Evolutionary conservation across 92 coral and sea anemone genomes (phyloP).

Genomic region (Heteractis magnifica): DNA sequence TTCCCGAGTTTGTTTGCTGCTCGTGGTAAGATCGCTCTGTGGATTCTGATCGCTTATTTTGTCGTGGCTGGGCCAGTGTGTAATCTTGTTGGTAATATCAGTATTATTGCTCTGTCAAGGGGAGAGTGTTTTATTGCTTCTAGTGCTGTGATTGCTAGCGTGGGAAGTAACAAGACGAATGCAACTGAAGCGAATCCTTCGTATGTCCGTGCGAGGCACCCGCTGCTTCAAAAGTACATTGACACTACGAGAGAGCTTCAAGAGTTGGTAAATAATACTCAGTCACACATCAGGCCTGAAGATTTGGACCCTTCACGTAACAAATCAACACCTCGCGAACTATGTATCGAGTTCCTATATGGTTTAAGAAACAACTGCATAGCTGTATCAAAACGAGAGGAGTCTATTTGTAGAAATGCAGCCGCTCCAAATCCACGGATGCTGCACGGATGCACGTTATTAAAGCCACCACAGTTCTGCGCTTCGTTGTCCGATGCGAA

Average conservation of each 20-base stretch:
- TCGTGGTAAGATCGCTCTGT: slow-evolving; percentile 81
- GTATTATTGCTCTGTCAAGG: slow-evolving; percentile 50
- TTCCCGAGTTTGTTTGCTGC: slow-evolving; percentile 84
- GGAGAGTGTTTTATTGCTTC: slow-evolving; percentile 45
- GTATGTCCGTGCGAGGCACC: slow-evolving; percentile 29
- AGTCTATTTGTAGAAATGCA: neutral
- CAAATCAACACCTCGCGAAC: slow-evolving; percentile 40
- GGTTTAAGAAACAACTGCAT: slow-evolving; percentile 41
- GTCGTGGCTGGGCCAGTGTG: slow-evolving; percentile 88
- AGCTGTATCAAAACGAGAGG: neutral
- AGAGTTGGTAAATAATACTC: slow-evolving; percentile 39
- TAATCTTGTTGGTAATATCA: slow-evolving; percentile 78
- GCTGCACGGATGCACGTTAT: slow-evolving; percentile 35
- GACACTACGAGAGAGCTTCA: slow-evolving; percentile 47
- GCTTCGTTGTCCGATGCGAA: slow-evolving; percentile 22
- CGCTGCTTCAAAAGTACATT: slow-evolving; percentile 43
- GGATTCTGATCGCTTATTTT: slow-evolving; percentile 80
- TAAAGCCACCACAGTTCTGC: slow-evolving; percentile 44
- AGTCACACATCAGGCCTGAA: slow-evolving; percentile 25
- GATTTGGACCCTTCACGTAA: slow-evolving; percentile 13
- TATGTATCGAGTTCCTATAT: slow-evolving; percentile 46
- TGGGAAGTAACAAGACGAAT: neutral
- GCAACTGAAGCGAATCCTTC: slow-evolving; percentile 1
- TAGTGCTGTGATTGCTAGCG: slow-evolving; percentile 16
- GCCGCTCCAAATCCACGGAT: slow-evolving; percentile 22